Evolutionary conservation across 2,797 vertebrate genomes (phyloP).

Genomic region (Bradypus variegatus): DNA sequence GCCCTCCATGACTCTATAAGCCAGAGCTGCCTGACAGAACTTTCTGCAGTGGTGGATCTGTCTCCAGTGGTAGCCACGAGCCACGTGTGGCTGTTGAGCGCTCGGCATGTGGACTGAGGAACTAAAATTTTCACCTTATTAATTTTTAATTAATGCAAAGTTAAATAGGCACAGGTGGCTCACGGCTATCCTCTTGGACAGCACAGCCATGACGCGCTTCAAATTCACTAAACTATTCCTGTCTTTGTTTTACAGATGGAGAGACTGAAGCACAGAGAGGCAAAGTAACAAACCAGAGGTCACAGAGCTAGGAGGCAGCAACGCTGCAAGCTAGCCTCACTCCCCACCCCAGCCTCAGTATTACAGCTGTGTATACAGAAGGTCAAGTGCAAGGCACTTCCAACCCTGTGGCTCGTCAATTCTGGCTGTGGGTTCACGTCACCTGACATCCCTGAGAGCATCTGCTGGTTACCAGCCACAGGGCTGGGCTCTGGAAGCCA

Average conservation of each 20-base stretch:
- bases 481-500: neutral
- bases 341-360: neutral
- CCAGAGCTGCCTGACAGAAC: neutral
- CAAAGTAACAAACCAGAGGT: neutral
- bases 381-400: neutral
- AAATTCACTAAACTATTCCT: neutral
- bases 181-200: rapidly evolving
- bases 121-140: neutral
- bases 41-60: neutral
- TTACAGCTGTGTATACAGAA: neutral
- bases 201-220: neutral
- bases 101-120: neutral
- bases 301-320: neutral
- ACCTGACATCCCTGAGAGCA: no score
- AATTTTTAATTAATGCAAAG: neutral
- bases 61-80: neutral
- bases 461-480: neutral
- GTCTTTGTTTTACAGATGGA: neutral
- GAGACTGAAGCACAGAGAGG: neutral
- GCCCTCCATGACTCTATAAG: rapidly evolving
- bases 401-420: neutral
- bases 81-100: rapidly evolving
- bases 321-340: neutral
- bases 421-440: neutral
- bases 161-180: neutral